These are phyloP conservation scores for Xylota sylvarum DNA, from an alignment of 2,888 invertebrate species.

Conservation along the genomic window DNA sequence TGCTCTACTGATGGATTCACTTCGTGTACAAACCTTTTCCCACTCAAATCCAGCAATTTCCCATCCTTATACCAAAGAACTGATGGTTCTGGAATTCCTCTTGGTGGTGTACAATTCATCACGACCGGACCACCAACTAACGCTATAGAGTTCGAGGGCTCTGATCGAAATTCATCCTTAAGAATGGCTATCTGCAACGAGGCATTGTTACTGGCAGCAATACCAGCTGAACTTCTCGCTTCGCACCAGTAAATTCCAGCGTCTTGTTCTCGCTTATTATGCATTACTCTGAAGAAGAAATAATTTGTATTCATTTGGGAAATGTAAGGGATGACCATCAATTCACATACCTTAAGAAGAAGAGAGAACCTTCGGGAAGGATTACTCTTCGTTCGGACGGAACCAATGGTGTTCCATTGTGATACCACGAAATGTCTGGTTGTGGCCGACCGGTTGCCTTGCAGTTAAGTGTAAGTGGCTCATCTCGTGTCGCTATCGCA, in stretches of 20 bases:
- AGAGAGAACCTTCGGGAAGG: conserved; percentile 80
- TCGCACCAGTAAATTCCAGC: conserved; percentile 94
- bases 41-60: conserved; percentile 79
- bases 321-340: background rate
- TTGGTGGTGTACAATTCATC: conserved; percentile 79
- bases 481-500: conserved; percentile 80
- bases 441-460: conserved; percentile 80
- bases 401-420: conserved; percentile 80
- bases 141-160: conserved; percentile 79
- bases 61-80: conserved; percentile 80
- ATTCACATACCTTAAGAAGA: conserved; percentile 79
- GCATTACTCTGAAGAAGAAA: conserved; percentile 84
- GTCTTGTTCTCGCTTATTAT: conserved; percentile 91
- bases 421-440: conserved; percentile 80
- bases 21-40: conserved; percentile 78
- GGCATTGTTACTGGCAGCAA: conserved; percentile 90
- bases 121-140: conserved; percentile 79
- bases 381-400: conserved; percentile 80
- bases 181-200: conserved; percentile 90
- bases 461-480: conserved; percentile 80
- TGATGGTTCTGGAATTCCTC: conserved; percentile 80
- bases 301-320: background rate
- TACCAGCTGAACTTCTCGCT: conserved; percentile 91
- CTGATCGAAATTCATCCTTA: conserved; percentile 79
- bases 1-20: background rate